These are phyloP conservation scores for Athetis lepigone DNA, from an alignment of 2,888 invertebrate species.

Conservation along the genomic window DNA sequence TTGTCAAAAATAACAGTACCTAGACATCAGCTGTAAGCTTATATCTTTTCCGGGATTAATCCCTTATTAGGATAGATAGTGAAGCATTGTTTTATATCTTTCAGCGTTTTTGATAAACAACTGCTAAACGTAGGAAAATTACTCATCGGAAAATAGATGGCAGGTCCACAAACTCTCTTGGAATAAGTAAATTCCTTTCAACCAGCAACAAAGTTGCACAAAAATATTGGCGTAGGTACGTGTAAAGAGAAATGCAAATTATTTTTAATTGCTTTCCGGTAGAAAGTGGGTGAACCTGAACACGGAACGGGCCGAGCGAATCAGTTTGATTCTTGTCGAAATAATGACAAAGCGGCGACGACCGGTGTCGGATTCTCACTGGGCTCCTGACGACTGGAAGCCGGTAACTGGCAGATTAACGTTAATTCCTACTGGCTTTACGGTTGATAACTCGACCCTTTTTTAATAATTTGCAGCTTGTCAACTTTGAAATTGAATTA, in stretches of 20 bases:
- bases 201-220: conserved; percentile 68
- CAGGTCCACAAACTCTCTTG: background rate
- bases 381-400: conserved; percentile 57
- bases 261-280: conserved; percentile 89
- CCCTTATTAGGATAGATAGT: no score
- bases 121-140: background rate
- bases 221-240: conserved; percentile 73
- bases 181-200: conserved; percentile 64
- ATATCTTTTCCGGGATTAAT: no score
- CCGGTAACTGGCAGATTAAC: conserved; percentile 53
- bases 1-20: conserved; percentile 7
- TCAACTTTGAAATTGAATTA: background rate
- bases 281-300: conserved; percentile 88
- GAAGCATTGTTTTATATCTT: background rate
- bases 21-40: no score
- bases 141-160: background rate
- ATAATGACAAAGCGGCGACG: conserved; percentile 78
- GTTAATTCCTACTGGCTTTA: conserved; percentile 39
- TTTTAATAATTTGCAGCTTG: background rate
- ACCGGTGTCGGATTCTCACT: conserved; percentile 67
- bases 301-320: conserved; percentile 79
- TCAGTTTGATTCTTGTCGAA: conserved; percentile 81
- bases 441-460: conserved; percentile 13
- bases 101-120: background rate
- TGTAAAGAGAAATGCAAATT: conserved; percentile 88